Base-by-base conservation (phyloP, 1,140 invertebrate genomes). In the Hyphantria cunea region DNA sequence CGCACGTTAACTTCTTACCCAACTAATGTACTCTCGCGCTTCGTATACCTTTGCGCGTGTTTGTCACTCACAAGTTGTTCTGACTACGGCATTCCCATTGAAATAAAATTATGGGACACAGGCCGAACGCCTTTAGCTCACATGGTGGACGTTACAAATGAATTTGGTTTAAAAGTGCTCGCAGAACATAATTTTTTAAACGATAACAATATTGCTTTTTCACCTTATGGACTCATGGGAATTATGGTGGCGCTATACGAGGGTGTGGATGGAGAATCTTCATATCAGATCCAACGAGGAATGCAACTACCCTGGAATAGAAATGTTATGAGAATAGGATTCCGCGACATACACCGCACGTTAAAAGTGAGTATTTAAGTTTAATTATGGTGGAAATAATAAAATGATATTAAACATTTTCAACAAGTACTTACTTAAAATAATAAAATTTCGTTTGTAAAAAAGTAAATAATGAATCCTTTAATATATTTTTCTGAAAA, bases 121-220 rank as follows among this genome's bases (percentile, higher is more conserved):
- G 80, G 78, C n/a, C 75, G 85, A 33, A 91, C 86, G 6, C 94
- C 95, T 0, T 85, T 94, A 33, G 93, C 95, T 58, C 90, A 94
- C 39, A 96, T 96, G 94, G 94, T 95, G 11, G 95, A 96, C 72
- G 92, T 95, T n/a, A 93, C 95, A 13, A 96, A 96, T 73, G 92
- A 93, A 76, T 92, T 96, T 17, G 95, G 95, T 55, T 88, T 95
- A 51, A 94, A 93, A 72, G 92, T 96, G 56, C 91, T 96, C 0
- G 92, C 93, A 58, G 94, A 94, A 85, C 93, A 94, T 74, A 92
- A 92, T 58, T 93, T 93, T 75, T 89, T 92, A 62, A 93, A 94
- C 73, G 92, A 93, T n/a, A 95, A 96, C 74, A 97, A 97, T 75
- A 94, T 96, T n/a, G 96, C 95, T 6, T 95, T 96, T 81, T 96